Evolutionary conservation across 1,140 invertebrate genomes (phyloP), one percentile per base, ranked within the genome.

Genomic region (Pinna nobilis): DNA sequence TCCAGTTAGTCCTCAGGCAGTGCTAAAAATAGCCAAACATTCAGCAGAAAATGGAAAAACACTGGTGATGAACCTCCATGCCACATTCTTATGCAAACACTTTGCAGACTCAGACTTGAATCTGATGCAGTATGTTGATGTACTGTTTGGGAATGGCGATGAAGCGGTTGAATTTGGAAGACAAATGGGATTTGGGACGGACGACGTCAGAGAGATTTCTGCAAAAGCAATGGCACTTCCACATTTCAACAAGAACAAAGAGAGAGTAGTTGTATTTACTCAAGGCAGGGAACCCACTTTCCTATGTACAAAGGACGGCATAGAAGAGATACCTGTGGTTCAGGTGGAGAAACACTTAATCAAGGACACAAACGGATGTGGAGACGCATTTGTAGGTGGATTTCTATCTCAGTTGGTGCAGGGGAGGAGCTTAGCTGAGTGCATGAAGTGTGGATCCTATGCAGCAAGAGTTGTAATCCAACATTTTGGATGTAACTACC

Each of bases 351-450:
- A 75, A 11, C 32, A 49, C 11, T 35, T 83, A 9, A 84, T 87
- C 11, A 84, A 85, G 49, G 98, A 99, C 88, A 99, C 98, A 0
- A 99, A 99, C 91, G 98, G 97, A 41, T 98, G 98, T 84, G 98
- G 98, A 47, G 98, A 99, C 92, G 97, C 97, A 15, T 99, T 99
- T 90, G 94, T 96, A 68, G 98, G 98, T 79, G 98, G 93, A 6
- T 99, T 99, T 87, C 88, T 99, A 28, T 92, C 96, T n/a, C 96
- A 98, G 88, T 93, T 95, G 82, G 93, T 98, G 32, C 92, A 94
- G 86, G 93, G 92, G 2, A 93, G 94, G 82, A 87, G 92, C 5
- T 88, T 96, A 33, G 94, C 94, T 28, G 91, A 92, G 0, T 97
- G 95, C 84, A 92, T 99, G 47, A 93, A 93, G 80, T 98, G 95